Conservation (phyloP, 2,797 vertebrate genomes). For the Sebastolobus altivelis region DNA sequence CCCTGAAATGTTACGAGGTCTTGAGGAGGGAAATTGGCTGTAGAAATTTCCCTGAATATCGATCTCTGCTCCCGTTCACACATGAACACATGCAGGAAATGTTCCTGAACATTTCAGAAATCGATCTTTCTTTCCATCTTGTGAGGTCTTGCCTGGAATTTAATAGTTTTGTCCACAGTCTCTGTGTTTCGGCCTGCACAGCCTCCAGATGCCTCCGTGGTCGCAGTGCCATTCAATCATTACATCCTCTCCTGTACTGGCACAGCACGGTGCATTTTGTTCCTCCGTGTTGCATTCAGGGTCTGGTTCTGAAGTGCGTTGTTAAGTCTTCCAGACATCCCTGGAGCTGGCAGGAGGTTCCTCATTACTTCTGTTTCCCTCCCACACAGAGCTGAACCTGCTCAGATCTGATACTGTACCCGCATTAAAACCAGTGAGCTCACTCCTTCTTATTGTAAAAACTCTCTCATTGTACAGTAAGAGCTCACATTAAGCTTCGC, state of each 20-base stretch:
- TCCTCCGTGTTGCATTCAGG: neutral
- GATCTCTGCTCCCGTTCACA: neutral
- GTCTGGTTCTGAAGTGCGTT: constrained; percentile 2
- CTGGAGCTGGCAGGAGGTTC: constrained; percentile 20
- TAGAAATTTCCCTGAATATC: neutral
- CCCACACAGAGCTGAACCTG: constrained; percentile 4
- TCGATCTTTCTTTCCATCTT: constrained; percentile 26
- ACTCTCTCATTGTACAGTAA: constrained; percentile 26
- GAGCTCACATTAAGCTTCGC: neutral
- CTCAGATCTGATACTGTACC: constrained; percentile 23
- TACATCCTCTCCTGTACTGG: neutral
- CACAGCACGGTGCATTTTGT: neutral
- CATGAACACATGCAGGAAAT: neutral
- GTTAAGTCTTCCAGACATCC: constrained; percentile 5
- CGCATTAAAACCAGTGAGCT: constrained; percentile 33
- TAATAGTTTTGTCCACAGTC: constrained; percentile 14
- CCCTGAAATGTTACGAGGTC: neutral
- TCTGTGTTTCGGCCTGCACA: constrained; percentile 16
- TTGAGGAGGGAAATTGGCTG: neutral
- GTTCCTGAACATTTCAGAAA: too few relatives aligned
- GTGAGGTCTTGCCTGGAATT: constrained; percentile 71
- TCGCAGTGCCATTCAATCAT: neutral
- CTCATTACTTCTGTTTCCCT: constrained; percentile 21
- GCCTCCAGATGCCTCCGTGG: constrained; percentile 7
- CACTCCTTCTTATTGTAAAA: constrained; percentile 27